Percentiles rank a stretch among this genome's conserved stretches.
phyloP scores from a whole-genome alignment of 30 jellyfish, hydroid and myxozoan genomes.

The Cassiopea xamachana region DNA sequence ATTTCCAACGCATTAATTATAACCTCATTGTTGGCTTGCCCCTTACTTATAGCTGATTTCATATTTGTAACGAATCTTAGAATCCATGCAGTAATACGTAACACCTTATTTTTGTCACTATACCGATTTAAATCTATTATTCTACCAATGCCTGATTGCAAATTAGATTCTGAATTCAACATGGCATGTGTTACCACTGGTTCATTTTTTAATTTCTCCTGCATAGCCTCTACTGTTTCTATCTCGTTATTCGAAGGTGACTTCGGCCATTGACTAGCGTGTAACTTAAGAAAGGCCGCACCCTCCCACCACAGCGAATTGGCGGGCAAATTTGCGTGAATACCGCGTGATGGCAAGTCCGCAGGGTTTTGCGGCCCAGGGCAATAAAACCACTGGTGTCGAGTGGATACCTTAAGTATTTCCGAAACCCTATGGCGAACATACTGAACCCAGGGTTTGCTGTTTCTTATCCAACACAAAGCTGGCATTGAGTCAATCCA shows the following conservation, averaged over 20 bases:
- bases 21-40: conserved; percentile 2
- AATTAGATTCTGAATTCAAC: background rate
- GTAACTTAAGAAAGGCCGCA: background rate
- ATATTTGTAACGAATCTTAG: conserved; percentile 7
- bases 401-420: background rate
- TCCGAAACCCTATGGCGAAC: background rate
- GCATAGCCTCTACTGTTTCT: conserved; percentile 21
- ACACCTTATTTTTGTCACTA: conserved; percentile 19
- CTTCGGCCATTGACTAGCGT: background rate
- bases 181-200: background rate
- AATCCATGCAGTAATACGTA: conserved; percentile 19
- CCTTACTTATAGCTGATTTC: background rate
- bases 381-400: background rate
- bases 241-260: background rate
- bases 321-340: background rate
- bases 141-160: background rate
- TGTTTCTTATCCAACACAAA: conserved; percentile 67
- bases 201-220: background rate
- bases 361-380: background rate
- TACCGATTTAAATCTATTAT: background rate
- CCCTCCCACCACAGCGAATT: background rate
- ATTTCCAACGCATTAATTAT: conserved; percentile 8
- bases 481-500: conserved; percentile 83
- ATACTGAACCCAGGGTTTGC: background rate
- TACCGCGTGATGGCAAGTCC: background rate